These are phyloP conservation scores for Anseranas semipalmata DNA, from an alignment of 2,113 vertebrate species.

Conservation along the genomic window DNA sequence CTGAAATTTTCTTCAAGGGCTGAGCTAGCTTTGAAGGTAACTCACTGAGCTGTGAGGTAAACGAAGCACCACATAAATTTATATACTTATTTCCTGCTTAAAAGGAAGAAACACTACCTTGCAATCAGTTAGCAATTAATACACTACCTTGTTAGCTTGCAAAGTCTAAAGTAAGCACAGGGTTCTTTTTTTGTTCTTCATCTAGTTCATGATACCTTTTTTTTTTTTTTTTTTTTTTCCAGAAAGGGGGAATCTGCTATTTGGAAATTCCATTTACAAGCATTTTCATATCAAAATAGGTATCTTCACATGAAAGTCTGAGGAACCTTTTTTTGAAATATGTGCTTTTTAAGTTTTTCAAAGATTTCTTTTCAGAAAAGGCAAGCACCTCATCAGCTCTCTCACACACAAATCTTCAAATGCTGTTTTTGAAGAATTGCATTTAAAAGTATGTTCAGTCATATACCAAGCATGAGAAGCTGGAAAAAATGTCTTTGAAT, in stretches of 20 bases:
- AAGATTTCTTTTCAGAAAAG: conserved; percentile 66
- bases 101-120: neutral
- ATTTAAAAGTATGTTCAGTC: conserved; percentile 74
- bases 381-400: conserved; percentile 70
- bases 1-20: conserved; percentile 17
- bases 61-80: neutral
- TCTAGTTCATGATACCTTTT: neutral
- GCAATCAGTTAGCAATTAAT: conserved; percentile 32
- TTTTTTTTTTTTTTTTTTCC: neutral
- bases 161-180: neutral
- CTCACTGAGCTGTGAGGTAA: conserved; percentile 5
- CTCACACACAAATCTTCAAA: conserved; percentile 62
- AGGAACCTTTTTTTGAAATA: conserved; percentile 47
- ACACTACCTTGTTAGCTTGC: neutral
- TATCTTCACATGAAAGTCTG: conserved; percentile 56
- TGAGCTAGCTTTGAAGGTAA: conserved; percentile 17
- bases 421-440: conserved; percentile 70
- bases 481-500: conserved; percentile 64
- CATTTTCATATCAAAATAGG: conserved; percentile 66
- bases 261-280: conserved; percentile 40
- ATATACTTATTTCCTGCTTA: neutral
- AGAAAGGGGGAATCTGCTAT: neutral
- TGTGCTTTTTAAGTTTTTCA: conserved; percentile 66
- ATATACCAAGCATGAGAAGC: conserved; percentile 55
- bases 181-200: neutral